A percentile compares a stretch with the other conserved stretches of the same genome.
Conservation (phyloP, 1,140 invertebrate genomes). For the Aphelenchoides fujianensis region DNA sequence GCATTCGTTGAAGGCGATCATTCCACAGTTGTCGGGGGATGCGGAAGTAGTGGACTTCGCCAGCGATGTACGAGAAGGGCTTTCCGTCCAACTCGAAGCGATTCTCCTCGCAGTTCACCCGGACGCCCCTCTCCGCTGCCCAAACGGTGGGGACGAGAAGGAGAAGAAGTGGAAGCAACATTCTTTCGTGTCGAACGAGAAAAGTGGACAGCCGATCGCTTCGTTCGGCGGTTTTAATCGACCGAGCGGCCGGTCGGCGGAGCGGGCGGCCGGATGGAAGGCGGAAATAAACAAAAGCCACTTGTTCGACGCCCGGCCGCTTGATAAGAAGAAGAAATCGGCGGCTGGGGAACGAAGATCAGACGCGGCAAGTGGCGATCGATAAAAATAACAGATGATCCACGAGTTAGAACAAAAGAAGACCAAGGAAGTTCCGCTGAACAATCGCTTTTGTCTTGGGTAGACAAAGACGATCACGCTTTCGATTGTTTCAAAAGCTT, state of each 20-base stretch:
- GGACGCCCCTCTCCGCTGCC: neutral
- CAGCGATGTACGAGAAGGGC: conserved; percentile 79
- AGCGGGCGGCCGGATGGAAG: neutral
- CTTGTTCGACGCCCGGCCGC: neutral
- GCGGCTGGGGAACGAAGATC: too few species aligned
- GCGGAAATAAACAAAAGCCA: neutral
- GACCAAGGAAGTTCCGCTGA: too few species aligned
- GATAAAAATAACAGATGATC: too few species aligned
- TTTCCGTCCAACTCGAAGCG: conserved; percentile 78
- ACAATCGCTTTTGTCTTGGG: too few species aligned
- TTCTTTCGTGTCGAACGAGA: too few species aligned
- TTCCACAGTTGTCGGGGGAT: conserved; percentile 78
- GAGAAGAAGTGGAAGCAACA: neutral
- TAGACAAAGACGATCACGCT: too few species aligned
- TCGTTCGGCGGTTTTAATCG: too few species aligned
- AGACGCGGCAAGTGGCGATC: too few species aligned
- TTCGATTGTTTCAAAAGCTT: too few species aligned
- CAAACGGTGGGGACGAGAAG: neutral
- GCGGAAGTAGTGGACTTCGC: conserved; percentile 86
- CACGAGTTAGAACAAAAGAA: too few species aligned
- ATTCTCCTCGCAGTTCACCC: conserved; percentile 70
- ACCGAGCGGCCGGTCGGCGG: neutral
- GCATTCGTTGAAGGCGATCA: conserved; percentile 74
- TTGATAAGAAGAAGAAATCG: too few species aligned
- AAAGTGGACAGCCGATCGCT: too few species aligned